A percentile compares a stretch with the other conserved stretches of the same genome.
Evolutionary conservation across 2,888 invertebrate genomes (phyloP).

Genomic region (Papilio demoleus): DNA sequence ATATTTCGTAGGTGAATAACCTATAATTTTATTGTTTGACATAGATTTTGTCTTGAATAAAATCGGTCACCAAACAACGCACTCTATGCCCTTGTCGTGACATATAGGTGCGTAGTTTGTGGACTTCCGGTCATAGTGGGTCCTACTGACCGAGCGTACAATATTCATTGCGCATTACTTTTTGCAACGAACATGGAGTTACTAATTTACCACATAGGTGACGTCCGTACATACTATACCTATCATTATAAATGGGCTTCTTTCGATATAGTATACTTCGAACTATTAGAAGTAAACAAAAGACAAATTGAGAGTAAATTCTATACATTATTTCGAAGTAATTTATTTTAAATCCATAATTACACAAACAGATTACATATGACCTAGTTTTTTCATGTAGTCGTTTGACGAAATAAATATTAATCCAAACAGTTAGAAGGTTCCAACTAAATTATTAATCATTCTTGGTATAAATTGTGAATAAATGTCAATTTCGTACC

Average conservation of each 20-base stretch:
- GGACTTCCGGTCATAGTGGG: not conserved
- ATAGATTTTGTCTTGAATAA: not conserved
- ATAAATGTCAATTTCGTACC: not conserved
- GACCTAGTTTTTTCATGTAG: too few relatives aligned
- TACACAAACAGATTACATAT: too few relatives aligned
- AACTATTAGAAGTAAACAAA: too few relatives aligned
- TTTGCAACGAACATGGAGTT: conserved; percentile 7
- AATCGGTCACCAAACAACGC: not conserved
- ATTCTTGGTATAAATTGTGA: not conserved
- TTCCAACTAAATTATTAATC: not conserved
- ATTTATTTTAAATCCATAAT: too few relatives aligned
- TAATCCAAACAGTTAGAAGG: not conserved
- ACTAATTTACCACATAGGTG: not conserved
- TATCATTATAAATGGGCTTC: too few relatives aligned
- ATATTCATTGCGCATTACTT: conserved; percentile 15
- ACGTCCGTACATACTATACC: not conserved
- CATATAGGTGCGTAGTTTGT: conserved; percentile 4
- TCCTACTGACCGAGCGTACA: not conserved
- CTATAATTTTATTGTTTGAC: not conserved
- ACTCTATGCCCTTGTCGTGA: conserved; percentile 3
- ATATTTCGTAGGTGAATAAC: too few relatives aligned
- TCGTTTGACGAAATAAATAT: too few relatives aligned
- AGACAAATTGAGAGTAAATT: too few relatives aligned
- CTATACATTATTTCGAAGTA: too few relatives aligned
- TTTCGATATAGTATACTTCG: too few relatives aligned